Conservation (phyloP, 1,140 invertebrate species). For the Bathynomus jamesi region DNA sequence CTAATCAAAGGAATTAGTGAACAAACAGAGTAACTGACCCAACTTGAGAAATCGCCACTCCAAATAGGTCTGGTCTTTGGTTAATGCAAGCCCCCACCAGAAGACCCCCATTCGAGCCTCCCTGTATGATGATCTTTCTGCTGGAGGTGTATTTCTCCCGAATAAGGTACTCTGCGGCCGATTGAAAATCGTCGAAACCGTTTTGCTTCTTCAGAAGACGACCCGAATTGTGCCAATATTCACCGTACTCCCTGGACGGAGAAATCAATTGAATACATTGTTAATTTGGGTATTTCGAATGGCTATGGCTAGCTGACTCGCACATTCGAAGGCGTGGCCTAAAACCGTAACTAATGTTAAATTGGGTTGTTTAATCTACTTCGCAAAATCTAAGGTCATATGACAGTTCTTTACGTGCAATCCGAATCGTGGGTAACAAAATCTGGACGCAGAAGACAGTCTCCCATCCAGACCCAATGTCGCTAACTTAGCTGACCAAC, state of each 20-base stretch:
- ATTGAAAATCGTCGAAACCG: slow-evolving; percentile 92
- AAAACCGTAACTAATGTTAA: no score
- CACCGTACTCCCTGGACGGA: slow-evolving; percentile 86
- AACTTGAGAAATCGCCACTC: slow-evolving; percentile 80
- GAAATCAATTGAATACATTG: neutral
- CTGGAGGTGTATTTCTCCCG: slow-evolving; percentile 68
- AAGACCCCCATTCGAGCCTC: slow-evolving; percentile 93
- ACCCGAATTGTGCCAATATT: slow-evolving; percentile 92
- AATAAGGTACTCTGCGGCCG: slow-evolving; percentile 84
- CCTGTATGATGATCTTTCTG: slow-evolving; percentile 75
- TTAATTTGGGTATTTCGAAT: neutral
- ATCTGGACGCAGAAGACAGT: no score
- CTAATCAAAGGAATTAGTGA: no score
- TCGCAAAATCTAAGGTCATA: no score
- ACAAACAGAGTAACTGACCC: no score
- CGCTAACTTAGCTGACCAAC: no score
- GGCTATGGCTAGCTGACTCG: no score
- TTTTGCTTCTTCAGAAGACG: slow-evolving; percentile 92
- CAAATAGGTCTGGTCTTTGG: slow-evolving; percentile 91
- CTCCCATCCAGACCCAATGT: no score
- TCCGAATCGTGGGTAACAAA: no score
- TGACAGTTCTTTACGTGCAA: no score
- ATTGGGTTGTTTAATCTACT: no score
- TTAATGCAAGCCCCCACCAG: slow-evolving; percentile 86
- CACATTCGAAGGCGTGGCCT: no score